Base-by-base conservation (phyloP, 2,888 invertebrate genomes). In the Rhamphomyia laevipes region DNA sequence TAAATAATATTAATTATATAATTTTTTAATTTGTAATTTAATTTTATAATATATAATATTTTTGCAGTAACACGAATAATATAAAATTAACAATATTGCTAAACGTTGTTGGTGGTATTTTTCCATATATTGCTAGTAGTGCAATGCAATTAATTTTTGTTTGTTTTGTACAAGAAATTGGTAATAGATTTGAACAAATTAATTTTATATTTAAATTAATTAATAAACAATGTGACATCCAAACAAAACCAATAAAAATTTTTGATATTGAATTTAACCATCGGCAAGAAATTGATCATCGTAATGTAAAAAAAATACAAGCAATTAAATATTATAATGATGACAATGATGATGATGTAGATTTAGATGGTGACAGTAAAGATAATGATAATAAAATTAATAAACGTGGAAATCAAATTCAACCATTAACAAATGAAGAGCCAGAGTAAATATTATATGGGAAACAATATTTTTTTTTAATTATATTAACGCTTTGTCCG, bases 131-230 rank as follows among this genome's bases (percentile, higher is more conserved):
- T 41, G 61, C 63, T 15, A 62, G 61, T 18, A 64, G 66, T 51
- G 56, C 67, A 37, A 63, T 65, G 37, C 65, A 68, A 51, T 62
- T 63, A 0, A 66, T 67, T 56, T 70, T 70, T 53, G 61, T 67
- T 47, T 61, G 62, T 46, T 61, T 63, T 30, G 66, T 70, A 16
- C 61, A 64, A 43, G 58, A 62, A 50, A 65, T 70, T 30, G 64
- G 65, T 13, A 53, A 63, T 45, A 63, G 70, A 40, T 70, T 69
- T 53, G 57, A 58, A 30, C 58, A 59, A 46, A 54, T 70, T 40
- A 69, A 69, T 53, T 57, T 56, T 23, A 55, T 68, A 3, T 61
- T 70, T 41, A 62, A 65, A 49, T 58, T 59, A 49, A 65, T 69
- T 50, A 68, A 63, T 55, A 56, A 60, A 44, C 65, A 68, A 53